Evolutionary conservation across 2,888 invertebrate species (phyloP).

Genomic region (Deroplatys truncata): DNA sequence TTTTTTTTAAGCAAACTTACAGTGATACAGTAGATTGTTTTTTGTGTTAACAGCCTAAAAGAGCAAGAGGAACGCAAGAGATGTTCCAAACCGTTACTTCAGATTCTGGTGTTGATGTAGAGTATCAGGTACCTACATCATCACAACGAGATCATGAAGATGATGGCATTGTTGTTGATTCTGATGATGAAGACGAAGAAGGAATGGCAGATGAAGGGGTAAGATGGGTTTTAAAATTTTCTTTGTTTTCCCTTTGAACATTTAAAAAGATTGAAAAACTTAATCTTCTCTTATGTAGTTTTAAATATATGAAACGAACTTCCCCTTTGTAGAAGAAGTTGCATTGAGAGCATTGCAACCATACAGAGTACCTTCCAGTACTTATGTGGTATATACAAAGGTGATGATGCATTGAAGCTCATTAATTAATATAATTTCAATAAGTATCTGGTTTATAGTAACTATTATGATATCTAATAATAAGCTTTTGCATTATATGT

Average conservation of each 20-base stretch:
- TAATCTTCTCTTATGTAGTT: not conserved
- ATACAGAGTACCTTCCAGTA: too few relatives aligned
- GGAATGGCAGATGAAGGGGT: slow-evolving; percentile 54
- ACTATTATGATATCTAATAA: too few relatives aligned
- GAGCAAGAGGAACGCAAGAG: slow-evolving; percentile 31
- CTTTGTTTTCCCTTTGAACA: not conserved
- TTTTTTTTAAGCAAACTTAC: too few relatives aligned
- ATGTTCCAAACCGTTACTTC: slow-evolving; percentile 50
- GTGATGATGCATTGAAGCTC: too few relatives aligned
- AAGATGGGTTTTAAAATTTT: slow-evolving; percentile 33
- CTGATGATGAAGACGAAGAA: slow-evolving; percentile 53
- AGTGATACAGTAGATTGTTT: not conserved
- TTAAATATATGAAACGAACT: not conserved
- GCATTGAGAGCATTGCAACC: too few relatives aligned
- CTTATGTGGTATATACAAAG: too few relatives aligned
- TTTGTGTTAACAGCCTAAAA: slow-evolving; percentile 29
- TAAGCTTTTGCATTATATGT: too few relatives aligned
- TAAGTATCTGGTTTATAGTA: too few relatives aligned
- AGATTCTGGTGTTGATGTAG: slow-evolving; percentile 63
- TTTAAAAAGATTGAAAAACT: too few relatives aligned
- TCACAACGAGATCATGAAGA: slow-evolving; percentile 82
- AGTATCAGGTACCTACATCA: slow-evolving; percentile 81
- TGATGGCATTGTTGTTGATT: slow-evolving; percentile 75
- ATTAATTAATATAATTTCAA: too few relatives aligned
- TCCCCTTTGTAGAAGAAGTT: too few relatives aligned